Conservation (phyloP, 2,888 invertebrate species). For the Tipula unca region DNA sequence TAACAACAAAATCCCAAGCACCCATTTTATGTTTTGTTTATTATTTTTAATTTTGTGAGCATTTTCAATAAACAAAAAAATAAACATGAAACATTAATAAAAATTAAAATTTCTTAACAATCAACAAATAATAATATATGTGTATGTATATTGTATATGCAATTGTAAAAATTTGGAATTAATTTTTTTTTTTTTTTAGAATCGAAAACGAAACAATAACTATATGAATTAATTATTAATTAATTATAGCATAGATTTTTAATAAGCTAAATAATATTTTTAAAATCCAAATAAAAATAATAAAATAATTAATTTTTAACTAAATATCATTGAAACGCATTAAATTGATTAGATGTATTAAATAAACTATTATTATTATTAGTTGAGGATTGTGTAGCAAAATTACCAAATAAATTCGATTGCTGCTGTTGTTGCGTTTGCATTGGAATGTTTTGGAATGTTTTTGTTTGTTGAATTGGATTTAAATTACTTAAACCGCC, state of each 20-base stretch:
- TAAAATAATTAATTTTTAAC: conserved; percentile 29
- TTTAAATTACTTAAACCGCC: background rate
- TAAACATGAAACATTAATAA: background rate
- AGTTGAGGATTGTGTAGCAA: conserved; percentile 33
- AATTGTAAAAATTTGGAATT: background rate
- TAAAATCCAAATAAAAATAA: background rate
- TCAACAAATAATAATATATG: background rate
- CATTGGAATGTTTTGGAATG: conserved; percentile 24
- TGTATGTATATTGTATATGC: background rate
- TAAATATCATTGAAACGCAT: conserved; percentile 44
- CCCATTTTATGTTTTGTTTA: background rate
- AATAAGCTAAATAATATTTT: background rate
- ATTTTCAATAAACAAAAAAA: background rate
- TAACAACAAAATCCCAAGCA: conserved; percentile 4
- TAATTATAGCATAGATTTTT: background rate
- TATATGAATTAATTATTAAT: background rate
- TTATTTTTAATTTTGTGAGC: background rate
- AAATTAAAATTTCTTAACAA: background rate
- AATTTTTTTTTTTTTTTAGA: background rate
- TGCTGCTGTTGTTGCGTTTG: conserved; percentile 25
- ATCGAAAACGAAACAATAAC: background rate
- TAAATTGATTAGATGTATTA: conserved; percentile 33
- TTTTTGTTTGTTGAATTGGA: conserved; percentile 18
- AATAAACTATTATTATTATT: conserved; percentile 37
- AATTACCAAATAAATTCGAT: conserved; percentile 37